Conservation (phyloP, 2,113 vertebrate species). For the Pterocles gutturalis region DNA sequence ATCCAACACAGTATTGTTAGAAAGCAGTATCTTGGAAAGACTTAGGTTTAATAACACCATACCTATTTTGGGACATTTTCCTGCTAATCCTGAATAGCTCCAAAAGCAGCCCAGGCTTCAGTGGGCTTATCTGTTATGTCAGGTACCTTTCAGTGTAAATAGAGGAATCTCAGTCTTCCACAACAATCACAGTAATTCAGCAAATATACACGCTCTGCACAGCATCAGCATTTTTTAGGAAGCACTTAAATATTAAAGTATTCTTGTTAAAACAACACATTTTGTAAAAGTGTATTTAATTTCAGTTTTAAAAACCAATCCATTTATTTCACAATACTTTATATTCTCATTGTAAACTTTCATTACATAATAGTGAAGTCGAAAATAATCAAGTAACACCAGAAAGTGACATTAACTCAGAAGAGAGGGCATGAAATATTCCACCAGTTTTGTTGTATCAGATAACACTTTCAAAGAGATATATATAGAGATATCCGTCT, state of each 20-base stretch:
- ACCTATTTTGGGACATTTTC: not conserved
- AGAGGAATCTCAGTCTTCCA: not conserved
- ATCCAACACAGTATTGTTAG: not conserved
- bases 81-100: not conserved
- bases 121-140: not conserved
- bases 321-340: not conserved
- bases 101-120: not conserved
- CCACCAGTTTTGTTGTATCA: not conserved
- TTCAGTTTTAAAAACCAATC: not conserved
- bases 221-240: not conserved
- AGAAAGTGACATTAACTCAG: not conserved
- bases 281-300: constrained; percentile 49
- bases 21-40: not conserved
- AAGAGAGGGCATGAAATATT: not conserved
- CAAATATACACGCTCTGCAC: not conserved
- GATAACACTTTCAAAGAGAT: not conserved
- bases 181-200: not conserved
- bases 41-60: not conserved
- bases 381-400: not conserved
- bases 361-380: not conserved
- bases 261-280: not conserved
- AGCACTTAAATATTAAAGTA: not conserved
- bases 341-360: not conserved
- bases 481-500: not conserved
- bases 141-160: not conserved